These are phyloP conservation scores for Eurystomus gularis DNA, from an alignment of 2,113 vertebrate genomes.

Conservation along the genomic window DNA sequence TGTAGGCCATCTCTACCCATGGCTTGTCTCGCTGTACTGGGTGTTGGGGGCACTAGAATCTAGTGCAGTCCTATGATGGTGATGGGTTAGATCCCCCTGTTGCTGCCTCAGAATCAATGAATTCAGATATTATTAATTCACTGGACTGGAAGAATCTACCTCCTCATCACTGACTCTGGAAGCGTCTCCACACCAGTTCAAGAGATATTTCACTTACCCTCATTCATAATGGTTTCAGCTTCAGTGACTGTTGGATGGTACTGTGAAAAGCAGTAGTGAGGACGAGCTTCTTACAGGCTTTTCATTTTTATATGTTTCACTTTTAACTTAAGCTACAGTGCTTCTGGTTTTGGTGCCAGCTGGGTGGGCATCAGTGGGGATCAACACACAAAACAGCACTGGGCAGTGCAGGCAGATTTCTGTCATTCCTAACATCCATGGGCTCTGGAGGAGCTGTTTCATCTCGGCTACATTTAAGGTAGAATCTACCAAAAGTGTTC, in stretches of 20 bases:
- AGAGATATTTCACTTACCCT: not conserved
- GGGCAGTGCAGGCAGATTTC: no score
- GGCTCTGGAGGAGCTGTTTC: not conserved
- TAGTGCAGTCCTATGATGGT: not conserved
- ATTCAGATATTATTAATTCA: not conserved
- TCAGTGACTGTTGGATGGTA: not conserved
- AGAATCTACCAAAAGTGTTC: not conserved
- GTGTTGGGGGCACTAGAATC: not conserved
- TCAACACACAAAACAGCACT: not conserved
- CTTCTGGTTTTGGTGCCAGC: not conserved
- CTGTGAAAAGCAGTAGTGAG: not conserved
- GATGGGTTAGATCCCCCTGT: not conserved
- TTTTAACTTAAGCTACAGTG: not conserved
- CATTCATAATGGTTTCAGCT: not conserved
- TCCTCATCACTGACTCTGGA: not conserved
- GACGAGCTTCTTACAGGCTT: not conserved
- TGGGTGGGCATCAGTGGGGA: not conserved
- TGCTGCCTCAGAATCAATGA: not conserved
- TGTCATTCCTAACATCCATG: not conserved
- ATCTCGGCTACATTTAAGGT: not conserved
- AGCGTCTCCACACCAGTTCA: not conserved
- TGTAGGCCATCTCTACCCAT: not conserved
- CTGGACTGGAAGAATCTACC: not conserved
- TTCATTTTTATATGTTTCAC: not conserved
- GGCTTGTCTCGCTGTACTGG: not conserved